Conservation (phyloP, 2,888 invertebrate genomes). For the Trichopoda pennipes region DNA sequence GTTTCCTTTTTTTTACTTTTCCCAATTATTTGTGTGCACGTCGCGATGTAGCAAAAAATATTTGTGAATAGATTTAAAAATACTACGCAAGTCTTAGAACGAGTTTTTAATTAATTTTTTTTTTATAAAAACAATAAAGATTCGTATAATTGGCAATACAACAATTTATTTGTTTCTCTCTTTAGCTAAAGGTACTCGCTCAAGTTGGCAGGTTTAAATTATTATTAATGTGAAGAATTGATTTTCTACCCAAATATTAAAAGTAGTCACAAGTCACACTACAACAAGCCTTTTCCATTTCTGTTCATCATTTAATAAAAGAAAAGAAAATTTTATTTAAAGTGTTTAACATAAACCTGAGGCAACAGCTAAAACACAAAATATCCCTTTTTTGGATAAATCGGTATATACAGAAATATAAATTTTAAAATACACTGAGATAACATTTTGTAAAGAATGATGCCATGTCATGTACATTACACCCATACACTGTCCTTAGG, state of each 20-base stretch:
- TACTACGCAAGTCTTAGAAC: constrained; percentile 59
- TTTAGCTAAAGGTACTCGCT: neutral
- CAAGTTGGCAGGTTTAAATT: constrained; percentile 1
- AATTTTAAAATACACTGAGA: neutral
- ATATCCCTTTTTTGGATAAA: neutral
- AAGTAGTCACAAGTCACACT: constrained; percentile 39
- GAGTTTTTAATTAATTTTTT: constrained; percentile 57
- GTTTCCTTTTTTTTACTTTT: too few relatives aligned
- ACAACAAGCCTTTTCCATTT: constrained; percentile 6
- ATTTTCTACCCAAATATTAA: constrained; percentile 23
- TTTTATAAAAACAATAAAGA: constrained; percentile 20
- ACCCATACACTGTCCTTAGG: neutral
- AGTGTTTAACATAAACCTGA: neutral
- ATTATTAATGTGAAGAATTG: constrained; percentile 26
- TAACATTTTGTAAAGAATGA: neutral
- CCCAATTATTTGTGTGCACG: constrained; percentile 6
- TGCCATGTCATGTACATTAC: neutral
- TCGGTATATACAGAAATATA: neutral
- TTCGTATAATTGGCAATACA: neutral
- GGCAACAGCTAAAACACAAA: neutral
- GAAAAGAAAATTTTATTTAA: neutral
- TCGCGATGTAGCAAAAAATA: neutral
- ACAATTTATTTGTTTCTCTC: neutral
- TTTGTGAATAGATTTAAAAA: constrained; percentile 48
- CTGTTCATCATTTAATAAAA: neutral